A percentile compares a stretch with the other conserved stretches of the same genome.
Evolutionary conservation across 2,888 invertebrate species (phyloP).

Genomic region (Agrotis segetum): DNA sequence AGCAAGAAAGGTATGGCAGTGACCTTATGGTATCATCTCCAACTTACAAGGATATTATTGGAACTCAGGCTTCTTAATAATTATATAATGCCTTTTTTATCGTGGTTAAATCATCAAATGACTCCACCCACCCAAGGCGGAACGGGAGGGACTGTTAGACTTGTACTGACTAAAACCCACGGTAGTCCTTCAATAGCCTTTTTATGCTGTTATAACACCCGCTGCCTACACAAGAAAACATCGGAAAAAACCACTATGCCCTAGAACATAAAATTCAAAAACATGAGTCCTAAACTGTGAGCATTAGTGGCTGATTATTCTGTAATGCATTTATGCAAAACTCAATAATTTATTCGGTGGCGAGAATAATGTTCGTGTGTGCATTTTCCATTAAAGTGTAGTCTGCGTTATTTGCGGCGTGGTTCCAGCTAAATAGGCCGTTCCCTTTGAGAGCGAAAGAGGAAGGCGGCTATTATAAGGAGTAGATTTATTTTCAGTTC

Average conservation of each 20-base stretch:
- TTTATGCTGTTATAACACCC: no score
- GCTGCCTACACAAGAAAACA: background rate
- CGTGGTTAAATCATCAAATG: no score
- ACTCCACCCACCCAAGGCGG: no score
- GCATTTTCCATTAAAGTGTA: conserved; percentile 43
- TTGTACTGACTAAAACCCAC: no score
- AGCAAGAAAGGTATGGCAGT: conserved; percentile 8
- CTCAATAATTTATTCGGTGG: conserved; percentile 34
- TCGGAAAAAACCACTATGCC: background rate
- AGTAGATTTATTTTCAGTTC: background rate
- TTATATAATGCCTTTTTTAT: no score
- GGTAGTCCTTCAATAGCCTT: no score
- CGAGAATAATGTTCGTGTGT: conserved; percentile 28
- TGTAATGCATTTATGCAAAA: conserved; percentile 16
- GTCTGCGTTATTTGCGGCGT: conserved; percentile 16
- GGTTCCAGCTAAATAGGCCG: conserved; percentile 25
- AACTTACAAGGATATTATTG: no score
- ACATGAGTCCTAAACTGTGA: background rate
- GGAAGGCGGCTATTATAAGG: background rate
- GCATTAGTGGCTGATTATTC: background rate
- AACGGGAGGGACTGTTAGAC: no score
- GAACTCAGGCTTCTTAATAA: no score
- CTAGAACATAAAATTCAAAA: background rate
- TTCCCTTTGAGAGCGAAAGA: conserved; percentile 8
- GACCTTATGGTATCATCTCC: background rate